Evolutionary conservation across 2,113 vertebrate genomes (phyloP), one percentile per base, ranked within the genome.

Genomic region (Triplophysa tibetana): DNA sequence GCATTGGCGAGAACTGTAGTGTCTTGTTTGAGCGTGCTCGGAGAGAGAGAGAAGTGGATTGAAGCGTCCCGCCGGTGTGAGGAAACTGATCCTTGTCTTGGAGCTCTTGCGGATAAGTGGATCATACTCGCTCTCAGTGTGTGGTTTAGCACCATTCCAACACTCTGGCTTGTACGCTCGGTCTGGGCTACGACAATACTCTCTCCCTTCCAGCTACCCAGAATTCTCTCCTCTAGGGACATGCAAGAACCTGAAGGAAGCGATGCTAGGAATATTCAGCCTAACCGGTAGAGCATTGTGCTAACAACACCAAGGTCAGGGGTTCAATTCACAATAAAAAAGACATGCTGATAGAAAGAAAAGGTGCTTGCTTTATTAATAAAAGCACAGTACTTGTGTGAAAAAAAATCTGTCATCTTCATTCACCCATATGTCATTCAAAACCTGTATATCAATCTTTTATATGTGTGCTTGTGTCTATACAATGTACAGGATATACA

Each of bases 51-150:
- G 82, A 76, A 7, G n/a, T 58, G 86, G 85, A 84, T 85, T 73
- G 23, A 73, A 50, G 82, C 84, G 78, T 88, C 77, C 90, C 26
- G 66, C 83, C 81, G 88, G 81, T 89, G 73, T 79, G 86, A 88
- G 90, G 85, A 90, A 89, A 89, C 87, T 81, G 75, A 76, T 84
- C 80, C 83, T 86, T 79, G 84, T 89, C 77, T 88, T 78, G 24
- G 67, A 56, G 84, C 83, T 87, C 85, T 86, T 85, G 48, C 78
- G 81, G 85, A 88, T 88, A 86, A 91, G 83, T 85, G 80, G 76
- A 86, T 83, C 90, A 90, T 87, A 89, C 90, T 90, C 89, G 63
- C 83, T 86, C 89, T 78, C 90, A 80, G 88, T 87, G 45, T 81
- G 91, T 50, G 43, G 81, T 83, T 58, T 67, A 29, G 69, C 70